Evolutionary conservation across 1,140 invertebrate species (phyloP).

Genomic region (Drosophila littoralis): DNA sequence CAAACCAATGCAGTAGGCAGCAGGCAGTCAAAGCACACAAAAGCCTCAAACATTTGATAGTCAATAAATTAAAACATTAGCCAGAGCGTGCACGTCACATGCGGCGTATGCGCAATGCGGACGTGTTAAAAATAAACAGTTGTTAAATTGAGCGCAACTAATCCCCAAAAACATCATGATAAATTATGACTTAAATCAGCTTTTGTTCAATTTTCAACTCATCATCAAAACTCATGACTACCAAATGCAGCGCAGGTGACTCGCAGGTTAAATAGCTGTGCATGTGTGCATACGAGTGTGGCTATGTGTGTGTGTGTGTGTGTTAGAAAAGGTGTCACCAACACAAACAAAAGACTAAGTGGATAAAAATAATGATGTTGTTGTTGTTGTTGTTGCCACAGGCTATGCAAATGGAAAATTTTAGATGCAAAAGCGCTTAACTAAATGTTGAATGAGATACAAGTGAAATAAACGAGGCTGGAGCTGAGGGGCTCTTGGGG

Average conservation of each 20-base stretch:
- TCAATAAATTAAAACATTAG: constrained; percentile 77
- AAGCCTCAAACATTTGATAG: constrained; percentile 67
- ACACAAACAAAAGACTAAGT: constrained; percentile 54
- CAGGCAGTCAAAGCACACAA: constrained; percentile 36
- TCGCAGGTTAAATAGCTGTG: constrained; percentile 58
- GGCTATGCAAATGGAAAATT: constrained; percentile 52
- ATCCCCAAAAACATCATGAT: constrained; percentile 69
- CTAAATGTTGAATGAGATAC: constrained; percentile 38
- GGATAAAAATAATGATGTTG: constrained; percentile 67
- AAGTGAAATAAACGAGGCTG: not conserved
- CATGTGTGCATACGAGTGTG: not conserved
- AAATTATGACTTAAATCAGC: constrained; percentile 84
- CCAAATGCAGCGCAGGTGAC: constrained; percentile 49
- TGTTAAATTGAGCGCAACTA: constrained; percentile 78
- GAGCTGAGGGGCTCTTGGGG: no score
- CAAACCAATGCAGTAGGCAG: constrained; percentile 76
- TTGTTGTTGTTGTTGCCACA: constrained; percentile 24
- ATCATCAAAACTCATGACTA: constrained; percentile 51
- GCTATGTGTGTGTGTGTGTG: constrained; percentile 24
- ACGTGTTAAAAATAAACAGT: constrained; percentile 81
- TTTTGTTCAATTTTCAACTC: constrained; percentile 80
- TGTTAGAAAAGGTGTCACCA: constrained; percentile 60
- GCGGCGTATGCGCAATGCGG: constrained; percentile 64
- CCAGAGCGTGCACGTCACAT: constrained; percentile 29
- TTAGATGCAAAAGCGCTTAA: constrained; percentile 51